These are phyloP conservation scores for Halocynthia aurantium DNA, from an alignment of 23 tunicate species.

Conservation along the genomic window DNA sequence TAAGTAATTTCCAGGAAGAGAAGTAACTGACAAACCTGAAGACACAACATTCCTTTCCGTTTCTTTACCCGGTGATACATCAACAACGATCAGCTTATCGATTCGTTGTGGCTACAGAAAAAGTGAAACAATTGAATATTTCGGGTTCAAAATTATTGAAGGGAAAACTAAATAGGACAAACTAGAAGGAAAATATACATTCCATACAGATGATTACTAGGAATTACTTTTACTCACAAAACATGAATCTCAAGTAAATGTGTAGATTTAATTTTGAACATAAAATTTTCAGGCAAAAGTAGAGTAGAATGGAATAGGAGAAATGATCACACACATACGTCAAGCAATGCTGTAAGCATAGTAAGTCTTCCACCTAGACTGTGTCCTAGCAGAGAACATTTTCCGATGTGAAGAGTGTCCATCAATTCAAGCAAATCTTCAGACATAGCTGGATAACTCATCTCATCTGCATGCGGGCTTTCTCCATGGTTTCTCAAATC, in stretches of 20 bases:
- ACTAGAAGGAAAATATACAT: too few relatives aligned
- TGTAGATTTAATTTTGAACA: not conserved
- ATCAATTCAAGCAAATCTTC: slow-evolving; percentile 45
- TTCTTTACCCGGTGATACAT: slow-evolving; percentile 51
- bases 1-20: too few relatives aligned
- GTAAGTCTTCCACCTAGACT: slow-evolving; percentile 86
- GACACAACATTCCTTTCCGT: not conserved
- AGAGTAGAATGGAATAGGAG: not conserved
- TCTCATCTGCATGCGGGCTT: slow-evolving; percentile 52
- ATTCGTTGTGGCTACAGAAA: slow-evolving; percentile 42
- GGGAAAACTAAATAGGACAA: too few relatives aligned
- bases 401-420: slow-evolving; percentile 25
- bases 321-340: slow-evolving; percentile 4
- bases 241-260: not conserved
- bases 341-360: slow-evolving; percentile 56
- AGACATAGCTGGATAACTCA: slow-evolving; percentile 46
- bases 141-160: not conserved
- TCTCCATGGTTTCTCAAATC: slow-evolving; percentile 91
- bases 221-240: not conserved
- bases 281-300: not conserved
- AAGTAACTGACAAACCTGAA: not conserved
- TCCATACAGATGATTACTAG: not conserved
- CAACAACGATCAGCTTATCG: slow-evolving; percentile 65
- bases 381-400: slow-evolving; percentile 82
- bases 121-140: not conserved